Conservation (phyloP, 2,113 vertebrate species). For the Struthidea cinerea region DNA sequence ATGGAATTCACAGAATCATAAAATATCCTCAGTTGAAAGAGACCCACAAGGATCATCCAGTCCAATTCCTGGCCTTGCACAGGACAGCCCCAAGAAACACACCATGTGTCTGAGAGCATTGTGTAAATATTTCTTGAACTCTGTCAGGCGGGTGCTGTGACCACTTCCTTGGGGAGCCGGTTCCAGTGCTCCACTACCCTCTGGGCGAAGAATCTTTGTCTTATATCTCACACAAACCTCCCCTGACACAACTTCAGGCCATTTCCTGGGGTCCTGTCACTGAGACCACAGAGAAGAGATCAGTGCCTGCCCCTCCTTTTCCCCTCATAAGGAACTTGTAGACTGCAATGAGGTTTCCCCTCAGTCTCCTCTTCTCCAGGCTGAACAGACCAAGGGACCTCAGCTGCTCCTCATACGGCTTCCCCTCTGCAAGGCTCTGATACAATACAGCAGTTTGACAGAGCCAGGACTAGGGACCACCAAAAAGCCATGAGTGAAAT, state of each 20-base stretch:
- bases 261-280: not conserved
- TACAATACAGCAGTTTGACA: not conserved
- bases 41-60: not conserved
- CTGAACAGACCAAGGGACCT: not conserved
- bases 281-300: not conserved
- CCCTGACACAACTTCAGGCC: not conserved
- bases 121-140: not conserved
- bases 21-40: not conserved
- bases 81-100: not conserved
- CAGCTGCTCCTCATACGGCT: not conserved
- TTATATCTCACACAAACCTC: accelerated
- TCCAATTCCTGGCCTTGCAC: not conserved
- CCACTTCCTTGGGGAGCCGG: not conserved
- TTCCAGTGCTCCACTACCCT: accelerated
- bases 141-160: not conserved
- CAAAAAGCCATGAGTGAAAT: not conserved
- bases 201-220: not conserved
- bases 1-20: not conserved
- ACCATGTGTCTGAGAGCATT: not conserved
- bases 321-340: accelerated
- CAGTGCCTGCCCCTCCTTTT: too few species aligned
- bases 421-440: not conserved
- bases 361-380: not conserved
- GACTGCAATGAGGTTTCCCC: not conserved
- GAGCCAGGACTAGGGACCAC: not conserved